phyloP scores from a whole-genome alignment of 2,113 vertebrate genomes.

The Paratilapia polleni region DNA sequence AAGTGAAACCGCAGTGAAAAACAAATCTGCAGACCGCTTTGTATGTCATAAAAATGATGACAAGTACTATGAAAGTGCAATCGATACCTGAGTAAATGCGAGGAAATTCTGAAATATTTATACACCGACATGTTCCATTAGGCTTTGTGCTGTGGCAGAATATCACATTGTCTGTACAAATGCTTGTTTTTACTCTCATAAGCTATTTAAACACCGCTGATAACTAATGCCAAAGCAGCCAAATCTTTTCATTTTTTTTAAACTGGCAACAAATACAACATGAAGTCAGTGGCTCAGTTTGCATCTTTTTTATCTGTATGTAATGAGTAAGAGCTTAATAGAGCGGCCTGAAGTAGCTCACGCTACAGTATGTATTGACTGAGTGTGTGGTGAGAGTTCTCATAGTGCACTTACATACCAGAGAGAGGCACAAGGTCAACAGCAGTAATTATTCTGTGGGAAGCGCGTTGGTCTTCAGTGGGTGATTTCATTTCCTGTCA shows the following conservation, averaged over 20 bases:
- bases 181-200: slow-evolving; percentile 1
- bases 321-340: slow-evolving; percentile 33
- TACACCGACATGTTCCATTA: slow-evolving; percentile 31
- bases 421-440: slow-evolving; percentile 72
- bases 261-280: not conserved
- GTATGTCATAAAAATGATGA: slow-evolving; percentile 1
- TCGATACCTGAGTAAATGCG: slow-evolving; percentile 1
- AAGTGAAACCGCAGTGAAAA: not conserved
- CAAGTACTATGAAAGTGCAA: not conserved
- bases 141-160: not conserved
- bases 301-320: slow-evolving; percentile 5
- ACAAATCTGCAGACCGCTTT: not conserved
- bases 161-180: not conserved
- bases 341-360: not conserved
- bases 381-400: slow-evolving; percentile 40
- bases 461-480: slow-evolving; percentile 55
- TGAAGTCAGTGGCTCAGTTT: not conserved
- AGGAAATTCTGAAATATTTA: slow-evolving; percentile 4
- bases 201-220: not conserved
- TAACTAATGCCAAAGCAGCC: not conserved
- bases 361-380: slow-evolving; percentile 11
- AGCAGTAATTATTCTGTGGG: slow-evolving; percentile 68
- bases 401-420: slow-evolving; percentile 29
- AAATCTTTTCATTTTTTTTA: not conserved
- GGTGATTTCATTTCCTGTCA: slow-evolving; percentile 73